phyloP scores from a whole-genome alignment of 2,113 vertebrate species.

The Clarias magur region DNA sequence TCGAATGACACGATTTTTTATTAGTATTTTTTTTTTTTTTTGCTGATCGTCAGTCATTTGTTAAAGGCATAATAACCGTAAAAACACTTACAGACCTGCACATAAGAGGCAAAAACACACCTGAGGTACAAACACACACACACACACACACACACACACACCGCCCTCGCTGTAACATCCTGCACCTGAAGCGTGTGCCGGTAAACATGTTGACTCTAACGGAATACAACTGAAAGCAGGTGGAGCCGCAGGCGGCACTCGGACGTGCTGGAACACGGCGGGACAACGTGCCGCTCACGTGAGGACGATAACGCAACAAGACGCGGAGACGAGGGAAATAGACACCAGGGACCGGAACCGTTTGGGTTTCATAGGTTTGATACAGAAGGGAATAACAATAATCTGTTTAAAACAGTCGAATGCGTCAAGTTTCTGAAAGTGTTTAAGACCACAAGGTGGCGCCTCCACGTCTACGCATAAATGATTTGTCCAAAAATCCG shows the following conservation, averaged over 20 bases:
- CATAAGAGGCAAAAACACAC: neutral
- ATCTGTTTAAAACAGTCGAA: neutral
- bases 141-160: too few species aligned
- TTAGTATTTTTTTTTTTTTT: too few species aligned
- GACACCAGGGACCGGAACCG: neutral
- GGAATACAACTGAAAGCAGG: slow-evolving; percentile 30
- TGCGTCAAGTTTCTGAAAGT: neutral
- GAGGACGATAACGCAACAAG: neutral
- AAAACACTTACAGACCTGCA: neutral
- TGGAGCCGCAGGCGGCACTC: neutral
- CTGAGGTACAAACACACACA: neutral
- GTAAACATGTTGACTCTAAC: slow-evolving; percentile 43
- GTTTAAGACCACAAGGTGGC: neutral
- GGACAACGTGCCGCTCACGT: neutral
- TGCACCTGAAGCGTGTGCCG: neutral
- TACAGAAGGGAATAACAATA: neutral
- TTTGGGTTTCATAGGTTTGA: neutral
- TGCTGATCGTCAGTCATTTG: neutral
- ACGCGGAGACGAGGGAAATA: neutral
- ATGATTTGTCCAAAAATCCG: neutral
- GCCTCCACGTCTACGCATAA: neutral
- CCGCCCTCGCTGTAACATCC: neutral
- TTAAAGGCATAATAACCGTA: neutral
- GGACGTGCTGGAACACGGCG: slow-evolving; percentile 12
- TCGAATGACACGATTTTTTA: neutral